phyloP scores from a whole-genome alignment of 2,888 invertebrate genomes.

The Drosophila kambysellisi region DNA sequence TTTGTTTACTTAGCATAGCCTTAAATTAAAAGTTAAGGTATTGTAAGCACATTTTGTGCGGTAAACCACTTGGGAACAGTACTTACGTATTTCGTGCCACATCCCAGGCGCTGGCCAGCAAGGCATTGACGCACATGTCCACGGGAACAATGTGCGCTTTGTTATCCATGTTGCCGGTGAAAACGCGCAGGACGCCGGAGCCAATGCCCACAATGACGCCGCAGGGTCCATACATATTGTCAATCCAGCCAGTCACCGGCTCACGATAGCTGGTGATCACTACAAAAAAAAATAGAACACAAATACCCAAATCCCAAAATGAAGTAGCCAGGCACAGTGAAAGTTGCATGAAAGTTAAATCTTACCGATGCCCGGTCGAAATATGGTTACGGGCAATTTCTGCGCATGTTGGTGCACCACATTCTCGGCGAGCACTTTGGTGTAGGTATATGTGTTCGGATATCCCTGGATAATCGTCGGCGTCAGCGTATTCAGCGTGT shows the following conservation, averaged over 20 bases:
- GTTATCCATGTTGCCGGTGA: conserved; percentile 83
- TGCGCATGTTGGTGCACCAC: conserved; percentile 87
- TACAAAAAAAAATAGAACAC: conserved; percentile 46
- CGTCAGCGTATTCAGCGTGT: conserved; percentile 84
- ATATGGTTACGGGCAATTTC: conserved; percentile 88
- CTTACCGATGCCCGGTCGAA: conserved; percentile 89
- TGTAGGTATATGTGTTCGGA: conserved; percentile 91
- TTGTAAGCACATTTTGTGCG: not conserved
- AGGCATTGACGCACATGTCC: conserved; percentile 86
- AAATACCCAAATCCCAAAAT: not conserved
- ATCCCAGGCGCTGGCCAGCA: conserved; percentile 86
- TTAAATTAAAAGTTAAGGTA: not conserved
- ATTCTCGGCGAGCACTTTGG: conserved; percentile 91
- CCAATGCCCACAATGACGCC: conserved; percentile 86
- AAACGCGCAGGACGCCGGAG: conserved; percentile 88
- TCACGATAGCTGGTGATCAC: conserved; percentile 86
- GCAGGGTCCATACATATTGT: conserved; percentile 89
- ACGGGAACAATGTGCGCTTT: conserved; percentile 86
- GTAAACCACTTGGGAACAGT: not conserved
- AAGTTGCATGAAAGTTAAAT: not conserved
- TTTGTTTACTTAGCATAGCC: not conserved
- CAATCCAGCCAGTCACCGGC: conserved; percentile 89
- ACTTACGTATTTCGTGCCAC: conserved; percentile 84
- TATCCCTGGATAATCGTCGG: conserved; percentile 82
- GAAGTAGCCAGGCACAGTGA: no score